Evolutionary conservation across 2,888 invertebrate species (phyloP), one percentile per base, ranked within the genome.

Genomic region (Harpagoxenus sublaevis): DNA sequence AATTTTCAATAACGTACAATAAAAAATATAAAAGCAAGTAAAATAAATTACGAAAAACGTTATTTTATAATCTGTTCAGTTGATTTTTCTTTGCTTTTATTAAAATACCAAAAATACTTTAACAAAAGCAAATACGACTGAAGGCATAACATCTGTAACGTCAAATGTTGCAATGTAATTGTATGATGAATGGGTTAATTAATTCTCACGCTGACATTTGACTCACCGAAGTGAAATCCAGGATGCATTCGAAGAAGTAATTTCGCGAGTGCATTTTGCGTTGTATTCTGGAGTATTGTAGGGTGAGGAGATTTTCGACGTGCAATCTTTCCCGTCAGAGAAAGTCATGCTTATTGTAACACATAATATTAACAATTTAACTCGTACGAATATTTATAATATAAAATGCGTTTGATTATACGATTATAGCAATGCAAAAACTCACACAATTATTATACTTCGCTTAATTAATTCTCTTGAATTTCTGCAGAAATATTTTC

Each of bases 131-230:
- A 45, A 55, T 23, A 23, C 2, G 18, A 10, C 0, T 63, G 39
- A 28, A 53, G 28, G 12, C n/a, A 10, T 23, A 31, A 51, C 28
- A 51, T 60, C 23, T 60, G 31, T 35, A 70, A 70, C 10, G 55
- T 78, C 23, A 60, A 31, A 42, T 31, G 48, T 70, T 55, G 57
- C 23, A 71, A 48, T 18, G 57, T 70, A 48, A 79, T 35, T 35
- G 10, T 35, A 45, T n/a, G 35, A 79, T 4, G 18, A 23, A 79
- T 35, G 35, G 8, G 35, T 60, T 81, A 51, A 81, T 39, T 73
- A 39, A 60, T 62, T 73, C 31, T 71, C 23, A 35, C 4, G 23
- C 48, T 71, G 73, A 73, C 73, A 73, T 73, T 81, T 79, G 73
- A 51, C 39, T 73, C 3, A 9, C 12, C 60, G 23, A 15, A 60